Evolutionary conservation across 2,113 vertebrate genomes (phyloP), one percentile per base, ranked within the genome.

Genomic region (Microtus pennsylvanicus): DNA sequence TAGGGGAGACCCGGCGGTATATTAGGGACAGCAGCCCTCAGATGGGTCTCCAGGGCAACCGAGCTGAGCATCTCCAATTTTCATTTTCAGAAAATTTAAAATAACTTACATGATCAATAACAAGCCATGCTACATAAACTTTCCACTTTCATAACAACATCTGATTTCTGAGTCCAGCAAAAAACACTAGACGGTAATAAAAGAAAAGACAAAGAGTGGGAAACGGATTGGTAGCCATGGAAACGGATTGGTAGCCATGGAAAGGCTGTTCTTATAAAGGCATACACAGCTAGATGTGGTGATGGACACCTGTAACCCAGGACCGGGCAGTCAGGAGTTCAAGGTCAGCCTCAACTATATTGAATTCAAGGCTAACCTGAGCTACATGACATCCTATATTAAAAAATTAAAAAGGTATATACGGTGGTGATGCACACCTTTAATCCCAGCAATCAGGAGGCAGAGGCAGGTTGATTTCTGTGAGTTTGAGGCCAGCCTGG

Each of bases 41-140:
- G 38, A 35, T 63, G 26, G 47, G 52, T 58, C 38, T 58, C 38
- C 76, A 21, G 11, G 77, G 38, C 10, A 47, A 72, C 26, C 11
- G 35, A 74, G 30, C 17, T 67, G 77, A 90, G 58, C 58, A 33
- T 1, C 2, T 70, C 74, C 17, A 33, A 8, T 81, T 69, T 89
- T 89, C 61, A 86, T 55, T 92, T 74, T 74, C 65, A 85, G 78
- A 89, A 81, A 86, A 81, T 28, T 69, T 81, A 42, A 90, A 93
- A 67, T 72, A 91, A 67, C 55, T 77, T 89, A 72, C 33, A 12
- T 45, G 82, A 74, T 85, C 87, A 74, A 88, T 89, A 80, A 50
- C 35, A 92, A 80, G 86, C 67, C 24, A 75, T 4, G 5, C 89
- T 89, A 52, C 22, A 70, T 75, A 80, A 74, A 81, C 69, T 69